Conservation (phyloP, 2,113 vertebrate genomes). For the Manacus vitellinus region DNA sequence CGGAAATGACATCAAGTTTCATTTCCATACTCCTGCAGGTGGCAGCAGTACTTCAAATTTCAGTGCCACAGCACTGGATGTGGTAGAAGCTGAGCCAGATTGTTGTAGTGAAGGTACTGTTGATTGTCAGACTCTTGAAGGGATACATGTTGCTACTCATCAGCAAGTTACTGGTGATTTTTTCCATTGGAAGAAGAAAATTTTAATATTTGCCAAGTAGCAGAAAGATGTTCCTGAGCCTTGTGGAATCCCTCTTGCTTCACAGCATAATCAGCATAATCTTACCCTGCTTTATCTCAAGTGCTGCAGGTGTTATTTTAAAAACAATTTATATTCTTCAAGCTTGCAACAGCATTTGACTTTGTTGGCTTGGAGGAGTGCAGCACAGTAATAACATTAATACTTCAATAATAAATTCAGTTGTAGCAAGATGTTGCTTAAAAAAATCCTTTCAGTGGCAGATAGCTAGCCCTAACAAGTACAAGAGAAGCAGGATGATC, state of each 20-base stretch:
- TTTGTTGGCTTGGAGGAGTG: background rate
- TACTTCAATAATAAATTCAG: background rate
- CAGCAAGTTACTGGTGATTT: background rate
- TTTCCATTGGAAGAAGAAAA: background rate
- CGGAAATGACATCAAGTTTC: background rate
- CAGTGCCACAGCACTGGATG: background rate
- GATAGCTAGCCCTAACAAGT: background rate
- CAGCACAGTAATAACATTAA: background rate
- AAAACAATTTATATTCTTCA: background rate
- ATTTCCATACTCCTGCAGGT: conserved; percentile 72
- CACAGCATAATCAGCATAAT: background rate
- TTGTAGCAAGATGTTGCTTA: background rate
- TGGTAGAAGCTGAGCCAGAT: background rate
- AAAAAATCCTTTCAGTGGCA: background rate
- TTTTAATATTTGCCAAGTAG: background rate
- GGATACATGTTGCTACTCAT: background rate
- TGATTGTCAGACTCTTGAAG: background rate
- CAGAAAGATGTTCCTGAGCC: background rate
- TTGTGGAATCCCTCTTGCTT: background rate
- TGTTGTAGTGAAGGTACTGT: background rate
- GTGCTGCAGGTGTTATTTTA: background rate
- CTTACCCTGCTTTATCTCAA: background rate
- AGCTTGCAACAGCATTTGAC: background rate
- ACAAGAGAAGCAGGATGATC: background rate
- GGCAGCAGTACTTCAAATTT: conserved; percentile 81